phyloP scores from a whole-genome alignment of 1,140 invertebrate species.

The Trichonephila inaurata region DNA sequence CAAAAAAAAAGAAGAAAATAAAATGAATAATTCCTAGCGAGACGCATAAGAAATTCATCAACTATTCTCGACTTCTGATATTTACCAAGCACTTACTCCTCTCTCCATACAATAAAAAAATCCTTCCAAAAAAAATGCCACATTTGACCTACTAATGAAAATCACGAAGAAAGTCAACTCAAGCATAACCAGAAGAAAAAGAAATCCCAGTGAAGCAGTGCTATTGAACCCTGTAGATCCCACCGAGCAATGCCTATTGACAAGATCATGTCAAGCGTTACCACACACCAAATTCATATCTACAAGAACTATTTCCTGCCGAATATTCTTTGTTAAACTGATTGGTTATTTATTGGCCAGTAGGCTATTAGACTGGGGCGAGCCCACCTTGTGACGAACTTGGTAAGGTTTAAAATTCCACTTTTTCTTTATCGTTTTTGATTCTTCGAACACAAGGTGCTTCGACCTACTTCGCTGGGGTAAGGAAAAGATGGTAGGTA shows the following conservation, averaged over 20 bases:
- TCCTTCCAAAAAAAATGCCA: slow-evolving; percentile 18
- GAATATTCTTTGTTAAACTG: slow-evolving; percentile 62
- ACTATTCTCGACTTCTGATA: neutral
- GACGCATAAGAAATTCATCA: neutral
- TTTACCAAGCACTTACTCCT: neutral
- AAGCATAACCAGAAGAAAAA: slow-evolving; percentile 48
- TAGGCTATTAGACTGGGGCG: slow-evolving; percentile 61
- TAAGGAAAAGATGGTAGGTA: neutral
- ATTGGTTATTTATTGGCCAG: slow-evolving; percentile 74
- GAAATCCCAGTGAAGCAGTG: neutral
- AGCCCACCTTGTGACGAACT: slow-evolving; percentile 28
- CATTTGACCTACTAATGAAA: slow-evolving; percentile 66
- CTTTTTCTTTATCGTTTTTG: slow-evolving; percentile 48
- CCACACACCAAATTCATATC: slow-evolving; percentile 53
- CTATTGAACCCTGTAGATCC: slow-evolving; percentile 53
- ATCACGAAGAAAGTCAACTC: slow-evolving; percentile 47
- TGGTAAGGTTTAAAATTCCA: slow-evolving; percentile 28
- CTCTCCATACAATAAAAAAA: slow-evolving; percentile 25
- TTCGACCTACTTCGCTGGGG: slow-evolving; percentile 63
- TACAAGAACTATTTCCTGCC: slow-evolving; percentile 69
- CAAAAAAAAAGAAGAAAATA: neutral
- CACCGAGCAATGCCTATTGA: slow-evolving; percentile 41
- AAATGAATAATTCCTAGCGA: neutral
- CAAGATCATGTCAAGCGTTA: slow-evolving; percentile 62
- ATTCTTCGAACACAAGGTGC: slow-evolving; percentile 26